phyloP scores from a whole-genome alignment of 2,797 vertebrate genomes.

The Labeo calbasu region DNA sequence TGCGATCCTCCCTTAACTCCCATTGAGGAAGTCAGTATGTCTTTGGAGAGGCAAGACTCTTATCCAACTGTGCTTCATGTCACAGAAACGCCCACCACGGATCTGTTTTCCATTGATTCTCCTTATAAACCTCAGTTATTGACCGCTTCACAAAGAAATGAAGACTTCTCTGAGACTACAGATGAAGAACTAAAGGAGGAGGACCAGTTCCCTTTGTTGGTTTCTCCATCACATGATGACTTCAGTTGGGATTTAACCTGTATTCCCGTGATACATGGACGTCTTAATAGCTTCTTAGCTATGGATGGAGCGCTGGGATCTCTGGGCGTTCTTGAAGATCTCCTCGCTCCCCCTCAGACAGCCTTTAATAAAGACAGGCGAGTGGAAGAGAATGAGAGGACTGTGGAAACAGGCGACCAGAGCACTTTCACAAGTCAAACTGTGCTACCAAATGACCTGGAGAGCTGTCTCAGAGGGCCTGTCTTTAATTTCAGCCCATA shows the following conservation, averaged over 20 bases:
- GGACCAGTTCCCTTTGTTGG: conserved; percentile 58
- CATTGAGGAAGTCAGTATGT: conserved; percentile 73
- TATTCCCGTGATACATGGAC: conserved; percentile 32
- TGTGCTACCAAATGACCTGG: conserved; percentile 66
- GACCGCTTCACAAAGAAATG: conserved; percentile 30
- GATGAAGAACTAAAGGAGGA: conserved; percentile 48
- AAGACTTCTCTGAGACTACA: conserved; percentile 8
- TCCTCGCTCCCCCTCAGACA: conserved; percentile 43
- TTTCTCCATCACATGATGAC: conserved; percentile 19
- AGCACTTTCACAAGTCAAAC: conserved; percentile 66
- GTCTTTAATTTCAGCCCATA: conserved; percentile 64
- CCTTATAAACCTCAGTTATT: conserved; percentile 60
- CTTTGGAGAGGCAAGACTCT: conserved; percentile 56
- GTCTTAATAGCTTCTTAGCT: conserved; percentile 62
- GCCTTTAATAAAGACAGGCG: conserved; percentile 19
- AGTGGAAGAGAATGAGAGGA: neutral
- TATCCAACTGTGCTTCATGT: conserved; percentile 61
- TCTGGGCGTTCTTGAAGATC: conserved; percentile 44
- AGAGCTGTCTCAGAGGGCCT: conserved; percentile 67
- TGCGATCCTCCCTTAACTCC: conserved; percentile 80
- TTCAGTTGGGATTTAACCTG: conserved; percentile 44
- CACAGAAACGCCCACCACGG: neutral
- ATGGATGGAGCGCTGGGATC: conserved; percentile 51
- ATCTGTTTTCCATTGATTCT: conserved; percentile 37
- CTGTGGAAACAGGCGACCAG: conserved; percentile 38